Evolutionary conservation across 1,140 invertebrate genomes (phyloP).

Genomic region (Drosophila takahashii): DNA sequence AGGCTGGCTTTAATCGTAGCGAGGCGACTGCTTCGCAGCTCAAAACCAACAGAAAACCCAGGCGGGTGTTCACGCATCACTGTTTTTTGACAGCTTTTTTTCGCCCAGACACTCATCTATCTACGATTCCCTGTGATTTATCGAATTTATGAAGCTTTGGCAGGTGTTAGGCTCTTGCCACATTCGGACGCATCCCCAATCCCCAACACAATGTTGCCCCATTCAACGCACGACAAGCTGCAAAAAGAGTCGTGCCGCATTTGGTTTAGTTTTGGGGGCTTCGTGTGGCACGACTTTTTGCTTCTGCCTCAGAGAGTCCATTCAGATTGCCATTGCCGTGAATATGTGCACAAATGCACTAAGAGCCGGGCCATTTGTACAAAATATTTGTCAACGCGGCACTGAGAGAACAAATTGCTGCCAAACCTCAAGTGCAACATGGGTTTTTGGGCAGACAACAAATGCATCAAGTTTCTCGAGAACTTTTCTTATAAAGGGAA

Average conservation of each 20-base stretch:
- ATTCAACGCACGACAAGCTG: slow-evolving; percentile 66
- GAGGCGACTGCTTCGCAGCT: slow-evolving; percentile 27
- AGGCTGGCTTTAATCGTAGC: slow-evolving; percentile 78
- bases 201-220: slow-evolving; percentile 64
- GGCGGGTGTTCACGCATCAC: slow-evolving; percentile 76
- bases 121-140: slow-evolving; percentile 57
- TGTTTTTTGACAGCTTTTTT: slow-evolving; percentile 75
- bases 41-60: slow-evolving; percentile 8
- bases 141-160: slow-evolving; percentile 64
- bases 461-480: neutral
- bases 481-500: neutral
- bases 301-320: slow-evolving; percentile 34
- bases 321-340: slow-evolving; percentile 42
- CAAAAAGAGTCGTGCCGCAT: slow-evolving; percentile 70
- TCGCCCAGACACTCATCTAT: slow-evolving; percentile 9
- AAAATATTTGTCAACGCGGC: slow-evolving; percentile 48
- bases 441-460: neutral
- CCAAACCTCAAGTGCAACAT: neutral
- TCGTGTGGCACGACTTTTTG: slow-evolving; percentile 67
- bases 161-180: slow-evolving; percentile 67
- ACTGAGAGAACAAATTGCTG: slow-evolving; percentile 36
- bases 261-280: slow-evolving; percentile 76
- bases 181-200: slow-evolving; percentile 56
- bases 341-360: slow-evolving; percentile 66
- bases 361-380: slow-evolving; percentile 48